A percentile compares a stretch with the other conserved stretches of the same genome.
Evolutionary conservation across 2,888 invertebrate species (phyloP).

Genomic region (Tortricodes alternella): DNA sequence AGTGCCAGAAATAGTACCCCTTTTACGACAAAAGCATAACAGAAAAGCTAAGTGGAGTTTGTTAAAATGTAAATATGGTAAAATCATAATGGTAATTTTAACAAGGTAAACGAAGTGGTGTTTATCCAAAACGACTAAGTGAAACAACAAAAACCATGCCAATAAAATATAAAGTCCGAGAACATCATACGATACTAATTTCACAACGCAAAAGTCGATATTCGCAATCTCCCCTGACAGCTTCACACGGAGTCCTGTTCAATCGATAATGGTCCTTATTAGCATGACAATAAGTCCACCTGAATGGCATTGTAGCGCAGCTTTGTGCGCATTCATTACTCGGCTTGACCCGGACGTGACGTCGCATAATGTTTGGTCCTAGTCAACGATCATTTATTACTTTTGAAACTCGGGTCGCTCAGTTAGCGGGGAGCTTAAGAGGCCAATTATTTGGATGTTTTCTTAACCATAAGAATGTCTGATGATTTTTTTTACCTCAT

Average conservation of each 20-base stretch:
- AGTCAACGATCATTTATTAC: conserved; percentile 62
- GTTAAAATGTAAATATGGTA: no score
- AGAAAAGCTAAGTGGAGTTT: no score
- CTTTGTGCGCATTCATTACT: conserved; percentile 62
- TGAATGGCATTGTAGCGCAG: conserved; percentile 18
- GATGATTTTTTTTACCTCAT: no score
- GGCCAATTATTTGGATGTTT: no score
- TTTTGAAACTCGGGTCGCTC: conserved; percentile 45
- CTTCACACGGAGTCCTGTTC: conserved; percentile 20
- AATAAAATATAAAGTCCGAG: no score
- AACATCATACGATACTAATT: conserved; percentile 25
- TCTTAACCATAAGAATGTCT: no score
- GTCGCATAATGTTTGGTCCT: conserved; percentile 60
- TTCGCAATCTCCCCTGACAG: conserved; percentile 55
- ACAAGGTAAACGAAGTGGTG: no score
- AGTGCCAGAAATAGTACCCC: no score
- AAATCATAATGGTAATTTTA: no score
- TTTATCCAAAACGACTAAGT: no score
- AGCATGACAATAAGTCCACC: conserved; percentile 27
- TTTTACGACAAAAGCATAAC: no score
- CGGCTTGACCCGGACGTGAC: conserved; percentile 65
- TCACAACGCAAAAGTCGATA: conserved; percentile 50
- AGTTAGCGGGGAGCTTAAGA: conserved; percentile 37
- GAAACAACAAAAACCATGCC: no score
- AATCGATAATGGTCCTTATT: conserved; percentile 25